A percentile compares a stretch with the other conserved stretches of the same genome.
Conservation (phyloP, 2,113 vertebrate species). For the Kryptolebias marmoratus region DNA sequence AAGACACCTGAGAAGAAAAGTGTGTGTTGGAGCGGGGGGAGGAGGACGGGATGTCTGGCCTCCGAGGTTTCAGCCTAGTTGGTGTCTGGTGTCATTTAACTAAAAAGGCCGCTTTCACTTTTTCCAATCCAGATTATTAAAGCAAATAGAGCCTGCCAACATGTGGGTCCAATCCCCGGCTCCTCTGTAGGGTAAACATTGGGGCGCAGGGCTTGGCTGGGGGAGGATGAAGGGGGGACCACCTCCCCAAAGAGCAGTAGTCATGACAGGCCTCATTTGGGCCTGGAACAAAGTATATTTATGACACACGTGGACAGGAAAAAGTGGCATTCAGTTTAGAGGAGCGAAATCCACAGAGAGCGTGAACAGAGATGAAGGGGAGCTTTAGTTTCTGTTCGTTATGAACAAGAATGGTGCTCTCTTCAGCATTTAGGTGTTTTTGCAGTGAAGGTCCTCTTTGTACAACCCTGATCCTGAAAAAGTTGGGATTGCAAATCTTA, state of each 20-base stretch:
- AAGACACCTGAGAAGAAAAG: constrained; percentile 35
- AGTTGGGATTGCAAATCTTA: too few relatives aligned
- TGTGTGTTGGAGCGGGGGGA: constrained; percentile 5
- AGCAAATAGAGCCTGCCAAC: constrained; percentile 72
- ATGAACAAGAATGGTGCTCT: constrained; percentile 4
- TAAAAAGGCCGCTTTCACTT: constrained; percentile 59
- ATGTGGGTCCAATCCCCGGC: constrained; percentile 70
- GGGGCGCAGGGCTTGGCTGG: constrained; percentile 28
- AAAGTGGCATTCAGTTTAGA: constrained; percentile 43
- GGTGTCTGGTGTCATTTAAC: constrained; percentile 73
- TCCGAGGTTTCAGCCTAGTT: constrained; percentile 44
- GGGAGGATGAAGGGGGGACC: constrained; percentile 45
- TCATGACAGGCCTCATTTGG: constrained; percentile 64
- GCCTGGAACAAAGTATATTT: constrained; percentile 58
- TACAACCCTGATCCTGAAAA: too few relatives aligned
- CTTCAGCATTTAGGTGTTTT: too few relatives aligned
- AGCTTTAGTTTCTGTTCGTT: constrained; percentile 37
- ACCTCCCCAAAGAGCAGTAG: constrained; percentile 42
- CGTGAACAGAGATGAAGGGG: constrained; percentile 6
- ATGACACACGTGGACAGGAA: constrained; percentile 45
- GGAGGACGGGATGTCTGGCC: constrained; percentile 20
- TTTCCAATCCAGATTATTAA: constrained; percentile 71
- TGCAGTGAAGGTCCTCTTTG: too few relatives aligned
- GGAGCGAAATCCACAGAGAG: constrained; percentile 31
- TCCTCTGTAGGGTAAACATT: constrained; percentile 65